Evolutionary conservation across 2,888 invertebrate genomes (phyloP), one percentile per base, ranked within the genome.

Genomic region (Cataglyphis altisquamis): DNA sequence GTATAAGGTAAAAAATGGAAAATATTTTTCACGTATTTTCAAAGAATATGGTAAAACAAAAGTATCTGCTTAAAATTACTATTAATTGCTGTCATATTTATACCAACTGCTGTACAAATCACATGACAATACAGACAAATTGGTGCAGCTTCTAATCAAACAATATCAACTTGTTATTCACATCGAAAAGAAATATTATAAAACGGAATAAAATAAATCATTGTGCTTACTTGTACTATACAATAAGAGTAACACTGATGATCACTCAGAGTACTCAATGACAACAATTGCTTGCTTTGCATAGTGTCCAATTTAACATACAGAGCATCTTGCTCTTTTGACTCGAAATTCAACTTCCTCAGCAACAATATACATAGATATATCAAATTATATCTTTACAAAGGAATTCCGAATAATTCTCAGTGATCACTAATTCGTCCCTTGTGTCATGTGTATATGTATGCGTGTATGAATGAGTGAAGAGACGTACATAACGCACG

Each of bases 101-200:
- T 57, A 82, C 75, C 78, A 80, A 81, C 32, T 12, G 72, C 73
- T 75, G 74, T 73, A 67, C 67, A 64, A 63, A 70, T 62, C 64
- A 84, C 10, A 52, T 52, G 62, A 82, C 29, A 29, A 29, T 45
- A 84, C 75, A 80, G 78, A 36, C 78, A 70, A 57, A 72, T 80
- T 80, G 78, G 78, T 36, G 45, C 60, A 9, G 72, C 70, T 4
- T 60, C 12, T 77, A 66, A 55, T 32, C 36, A 66, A 75, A 29
- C 57, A 41, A 68, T 25, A 55, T n/a, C 32, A 57, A 41, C 55
- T 64, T 8, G 52, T 67, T 66, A 66, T 36, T 64, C 25, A 25
- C n/a, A 29, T 67, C 25, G 25, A 39, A 41, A n/a, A 55, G n/a
- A 77, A 41, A 12, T 12, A 12, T 29, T 21, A 62, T 18, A 6